A percentile compares a stretch with the other conserved stretches of the same genome.
Conservation (phyloP, 2,888 invertebrate species). For the Onchidella celtica region DNA sequence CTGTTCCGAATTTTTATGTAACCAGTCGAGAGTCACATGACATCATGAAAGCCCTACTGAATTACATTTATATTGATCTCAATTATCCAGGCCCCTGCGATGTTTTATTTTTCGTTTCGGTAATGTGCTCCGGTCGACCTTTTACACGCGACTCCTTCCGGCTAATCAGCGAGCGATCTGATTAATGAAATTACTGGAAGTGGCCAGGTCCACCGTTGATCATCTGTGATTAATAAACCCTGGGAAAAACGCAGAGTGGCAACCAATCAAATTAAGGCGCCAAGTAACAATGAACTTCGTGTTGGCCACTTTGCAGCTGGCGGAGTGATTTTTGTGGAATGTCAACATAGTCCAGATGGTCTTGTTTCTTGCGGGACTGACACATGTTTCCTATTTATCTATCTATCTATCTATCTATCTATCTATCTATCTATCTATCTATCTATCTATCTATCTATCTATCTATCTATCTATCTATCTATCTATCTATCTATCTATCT, state of each 20-base stretch:
- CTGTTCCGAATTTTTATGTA: too few species aligned
- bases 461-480: too few species aligned
- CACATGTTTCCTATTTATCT: too few species aligned
- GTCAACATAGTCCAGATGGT: neutral
- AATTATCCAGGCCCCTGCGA: neutral
- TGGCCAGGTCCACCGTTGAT: slow-evolving; percentile 12
- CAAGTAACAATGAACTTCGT: slow-evolving; percentile 9
- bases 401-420: too few species aligned
- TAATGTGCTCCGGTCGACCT: slow-evolving; percentile 26
- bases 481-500: too few species aligned
- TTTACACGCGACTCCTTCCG: slow-evolving; percentile 14
- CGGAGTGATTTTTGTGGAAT: neutral
- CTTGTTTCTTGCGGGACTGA: neutral
- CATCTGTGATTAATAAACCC: slow-evolving; percentile 45
- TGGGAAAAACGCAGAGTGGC: slow-evolving; percentile 1
- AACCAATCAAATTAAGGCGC: slow-evolving; percentile 40
- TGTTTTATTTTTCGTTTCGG: too few species aligned
- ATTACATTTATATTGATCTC: neutral
- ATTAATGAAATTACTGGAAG: slow-evolving; percentile 49
- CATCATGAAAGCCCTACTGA: too few species aligned
- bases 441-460: too few species aligned
- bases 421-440: too few species aligned
- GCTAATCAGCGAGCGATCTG: slow-evolving; percentile 41
- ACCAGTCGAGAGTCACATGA: too few species aligned
- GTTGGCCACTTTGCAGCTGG: slow-evolving; percentile 22